A percentile compares a stretch with the other conserved stretches of the same genome.
Evolutionary conservation across 2,113 vertebrate genomes (phyloP).

Genomic region (Halcyon malimbica): DNA sequence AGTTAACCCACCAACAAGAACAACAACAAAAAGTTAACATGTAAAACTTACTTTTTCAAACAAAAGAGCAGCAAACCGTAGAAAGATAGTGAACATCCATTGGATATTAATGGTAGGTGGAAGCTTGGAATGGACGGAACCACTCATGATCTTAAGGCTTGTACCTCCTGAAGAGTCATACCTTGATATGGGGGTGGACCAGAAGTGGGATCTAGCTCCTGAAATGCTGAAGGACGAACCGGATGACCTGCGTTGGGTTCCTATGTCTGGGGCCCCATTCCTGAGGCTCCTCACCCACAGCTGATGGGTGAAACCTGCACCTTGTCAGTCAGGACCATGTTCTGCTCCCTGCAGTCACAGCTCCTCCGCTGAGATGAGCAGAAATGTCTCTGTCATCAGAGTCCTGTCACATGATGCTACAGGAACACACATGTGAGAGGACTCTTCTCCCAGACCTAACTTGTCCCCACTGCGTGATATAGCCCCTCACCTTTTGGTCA

Average conservation of each 20-base stretch:
- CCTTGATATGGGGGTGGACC: background rate
- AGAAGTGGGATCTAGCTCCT: background rate
- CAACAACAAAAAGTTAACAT: background rate
- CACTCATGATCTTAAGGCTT: background rate
- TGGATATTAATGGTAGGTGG: background rate
- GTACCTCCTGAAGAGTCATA: background rate
- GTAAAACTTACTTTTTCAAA: background rate
- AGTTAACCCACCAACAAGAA: background rate
- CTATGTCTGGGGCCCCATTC: background rate
- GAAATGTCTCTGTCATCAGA: background rate
- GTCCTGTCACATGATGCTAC: accelerated
- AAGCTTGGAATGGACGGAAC: background rate
- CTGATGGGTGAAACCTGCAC: background rate
- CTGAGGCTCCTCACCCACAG: background rate
- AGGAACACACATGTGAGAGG: background rate
- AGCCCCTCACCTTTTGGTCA: background rate
- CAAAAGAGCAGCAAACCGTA: background rate
- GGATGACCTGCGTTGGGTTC: background rate
- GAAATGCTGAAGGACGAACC: background rate
- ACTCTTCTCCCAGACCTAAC: background rate
- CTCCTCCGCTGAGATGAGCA: background rate
- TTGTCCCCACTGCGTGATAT: background rate
- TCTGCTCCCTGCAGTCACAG: background rate
- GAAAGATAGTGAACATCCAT: background rate
- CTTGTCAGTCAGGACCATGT: background rate